Base-by-base conservation (phyloP, 2,888 invertebrate genomes). In the Yponomeuta evonymella region DNA sequence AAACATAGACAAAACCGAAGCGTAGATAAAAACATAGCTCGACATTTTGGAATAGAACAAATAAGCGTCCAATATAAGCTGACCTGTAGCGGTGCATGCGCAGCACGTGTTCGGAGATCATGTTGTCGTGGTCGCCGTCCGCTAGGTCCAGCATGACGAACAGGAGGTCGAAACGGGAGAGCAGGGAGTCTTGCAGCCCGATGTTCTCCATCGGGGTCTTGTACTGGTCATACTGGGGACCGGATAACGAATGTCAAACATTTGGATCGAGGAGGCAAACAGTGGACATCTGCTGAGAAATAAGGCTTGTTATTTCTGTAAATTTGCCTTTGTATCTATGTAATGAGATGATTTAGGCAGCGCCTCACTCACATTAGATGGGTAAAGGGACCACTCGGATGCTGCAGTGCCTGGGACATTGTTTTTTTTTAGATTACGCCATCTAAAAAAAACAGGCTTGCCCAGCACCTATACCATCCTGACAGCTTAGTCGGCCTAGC, bases 191-290 rank as follows among this genome's bases (percentile, higher is more conserved):
- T 89, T 99, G 99, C 64, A 99, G 93, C 0, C 99, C 99, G 81
- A 99, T 99, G 89, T 99, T 99, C 88, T 99, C 99, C 99, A 99
- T 99, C 0, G 99, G 99, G 0, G 98, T 98, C 91, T 99, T 99
- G 90, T 98, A 99, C 82, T 98, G 98, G 90, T 99, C 98, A 82
- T 99, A 99, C 96, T 98, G 87, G 5, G 67, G 72, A 69, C 43
- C 3, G 43, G 6, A 43, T 8, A 43, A 43, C 5, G 9, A 43
- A 3, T 62, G 62, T 62, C 62, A 62, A n/a, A 23, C 62, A 33
- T 33, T 33, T 33, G 5, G 33, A 33, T 33, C 3, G 3, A 33
- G 2, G 2, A 33, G 33, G 33, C 33, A 4, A n/a, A 5, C 3
- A 62, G 12, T 62, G 5, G 63, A 29, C 33, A 33, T 0, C 5